Percentiles rank a stretch among this genome's conserved stretches.
phyloP scores from a whole-genome alignment of 2,113 vertebrate species.

The Ammodramus savannarum region DNA sequence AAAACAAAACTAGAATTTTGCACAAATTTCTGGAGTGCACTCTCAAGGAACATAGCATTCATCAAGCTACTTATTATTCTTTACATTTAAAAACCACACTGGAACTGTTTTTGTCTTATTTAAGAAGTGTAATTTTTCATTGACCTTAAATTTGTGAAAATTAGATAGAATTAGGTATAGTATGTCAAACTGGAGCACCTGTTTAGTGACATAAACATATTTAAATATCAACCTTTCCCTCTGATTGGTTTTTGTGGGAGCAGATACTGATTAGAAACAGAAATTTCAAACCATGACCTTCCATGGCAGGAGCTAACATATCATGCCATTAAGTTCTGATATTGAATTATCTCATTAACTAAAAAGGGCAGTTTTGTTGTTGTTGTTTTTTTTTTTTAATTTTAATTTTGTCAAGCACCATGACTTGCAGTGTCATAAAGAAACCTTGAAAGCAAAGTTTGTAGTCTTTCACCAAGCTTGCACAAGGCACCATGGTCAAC shows the following conservation, averaged over 20 bases:
- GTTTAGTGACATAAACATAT: constrained; percentile 72
- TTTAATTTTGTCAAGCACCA: background rate
- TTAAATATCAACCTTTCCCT: constrained; percentile 75
- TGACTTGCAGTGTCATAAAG: background rate
- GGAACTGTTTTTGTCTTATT: constrained; percentile 9
- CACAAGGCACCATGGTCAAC: background rate
- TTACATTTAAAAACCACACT: background rate
- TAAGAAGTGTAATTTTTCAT: constrained; percentile 42
- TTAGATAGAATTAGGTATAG: constrained; percentile 45
- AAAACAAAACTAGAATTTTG: background rate
- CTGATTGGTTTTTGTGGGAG: constrained; percentile 71
- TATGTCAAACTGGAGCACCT: constrained; percentile 72
- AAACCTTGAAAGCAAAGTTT: background rate
- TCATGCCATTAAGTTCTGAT: constrained; percentile 4
- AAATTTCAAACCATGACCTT: constrained; percentile 67
- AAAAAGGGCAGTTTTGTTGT: constrained; percentile 21
- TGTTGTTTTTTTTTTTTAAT: background rate
- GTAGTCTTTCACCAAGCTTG: background rate
- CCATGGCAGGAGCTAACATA: constrained; percentile 46
- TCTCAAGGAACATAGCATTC: background rate
- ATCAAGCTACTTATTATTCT: background rate
- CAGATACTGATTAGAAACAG: constrained; percentile 68
- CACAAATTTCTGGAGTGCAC: background rate
- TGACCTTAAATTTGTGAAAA: constrained; percentile 70
- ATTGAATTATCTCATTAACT: constrained; percentile 38